Percentiles rank a stretch among this genome's conserved stretches.
These are phyloP conservation scores for Seriola rivoliana DNA, from an alignment of 2,113 vertebrate species.

Conservation along the genomic window DNA sequence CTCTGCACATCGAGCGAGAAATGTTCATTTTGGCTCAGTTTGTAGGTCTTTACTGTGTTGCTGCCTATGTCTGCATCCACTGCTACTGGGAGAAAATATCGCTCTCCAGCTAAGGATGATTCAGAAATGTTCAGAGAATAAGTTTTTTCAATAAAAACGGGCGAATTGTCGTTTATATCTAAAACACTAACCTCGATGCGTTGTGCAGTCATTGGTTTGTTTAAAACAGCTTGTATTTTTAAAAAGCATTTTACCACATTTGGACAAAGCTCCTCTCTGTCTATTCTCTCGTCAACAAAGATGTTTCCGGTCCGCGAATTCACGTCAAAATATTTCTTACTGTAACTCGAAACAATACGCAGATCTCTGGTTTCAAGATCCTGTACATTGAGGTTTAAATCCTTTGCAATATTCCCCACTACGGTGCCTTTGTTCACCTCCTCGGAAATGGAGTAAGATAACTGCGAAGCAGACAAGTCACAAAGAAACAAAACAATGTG, in stretches of 20 bases:
- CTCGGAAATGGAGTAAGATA: constrained; percentile 74
- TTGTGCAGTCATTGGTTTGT: constrained; percentile 70
- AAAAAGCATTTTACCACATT: constrained; percentile 63
- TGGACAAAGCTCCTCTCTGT: constrained; percentile 79
- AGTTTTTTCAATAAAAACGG: constrained; percentile 51
- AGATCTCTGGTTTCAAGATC: constrained; percentile 68
- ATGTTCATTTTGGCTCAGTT: constrained; percentile 79
- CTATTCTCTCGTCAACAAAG: constrained; percentile 75
- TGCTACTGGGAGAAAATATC: constrained; percentile 56
- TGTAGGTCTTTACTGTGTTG: constrained; percentile 81
- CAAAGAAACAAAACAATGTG: neutral
- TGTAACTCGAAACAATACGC: constrained; percentile 64
- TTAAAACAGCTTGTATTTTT: constrained; percentile 73
- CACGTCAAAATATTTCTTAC: constrained; percentile 73
- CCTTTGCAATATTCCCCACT: constrained; percentile 80
- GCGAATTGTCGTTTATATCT: constrained; percentile 80
- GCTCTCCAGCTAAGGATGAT: constrained; percentile 40
- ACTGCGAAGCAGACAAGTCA: constrained; percentile 54
- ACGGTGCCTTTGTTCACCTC: constrained; percentile 73
- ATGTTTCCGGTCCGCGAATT: constrained; percentile 70
- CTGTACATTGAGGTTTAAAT: constrained; percentile 72
- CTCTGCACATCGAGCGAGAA: constrained; percentile 80
- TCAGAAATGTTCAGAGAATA: constrained; percentile 56
- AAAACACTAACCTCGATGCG: constrained; percentile 71
- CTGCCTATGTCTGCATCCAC: constrained; percentile 72